phyloP scores from a whole-genome alignment of 2,888 invertebrate genomes.

The Acronicta psi region DNA sequence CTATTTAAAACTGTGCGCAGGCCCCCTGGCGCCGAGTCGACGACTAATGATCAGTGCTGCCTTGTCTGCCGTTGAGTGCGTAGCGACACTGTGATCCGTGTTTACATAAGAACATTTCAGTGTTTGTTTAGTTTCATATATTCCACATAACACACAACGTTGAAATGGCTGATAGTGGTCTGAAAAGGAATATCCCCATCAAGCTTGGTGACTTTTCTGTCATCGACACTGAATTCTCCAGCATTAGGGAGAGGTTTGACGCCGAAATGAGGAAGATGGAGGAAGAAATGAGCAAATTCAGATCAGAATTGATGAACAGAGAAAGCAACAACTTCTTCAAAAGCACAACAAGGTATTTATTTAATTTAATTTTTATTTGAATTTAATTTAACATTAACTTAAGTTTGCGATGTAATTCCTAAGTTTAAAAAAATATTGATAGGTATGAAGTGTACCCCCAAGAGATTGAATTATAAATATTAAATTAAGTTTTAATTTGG shows the following conservation, averaged over 20 bases:
- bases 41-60: constrained; percentile 88
- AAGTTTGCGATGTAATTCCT: constrained; percentile 1
- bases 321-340: constrained; percentile 97
- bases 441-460: constrained; percentile 1
- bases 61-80: constrained; percentile 83
- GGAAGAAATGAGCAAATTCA: constrained; percentile 98
- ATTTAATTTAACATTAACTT: constrained; percentile 18
- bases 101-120: constrained; percentile 84
- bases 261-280: constrained; percentile 99
- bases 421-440: not conserved
- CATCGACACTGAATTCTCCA: constrained; percentile 98
- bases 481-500: constrained; percentile 36
- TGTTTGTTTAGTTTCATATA: constrained; percentile 87
- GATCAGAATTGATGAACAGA: constrained; percentile 97
- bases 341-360: constrained; percentile 94
- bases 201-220: constrained; percentile 98
- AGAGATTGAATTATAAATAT: constrained; percentile 17
- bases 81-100: constrained; percentile 81
- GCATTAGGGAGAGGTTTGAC: constrained; percentile 98
- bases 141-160: constrained; percentile 70
- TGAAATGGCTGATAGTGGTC: constrained; percentile 95
- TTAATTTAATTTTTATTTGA: constrained; percentile 36
- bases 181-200: constrained; percentile 97
- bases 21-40: constrained; percentile 87
- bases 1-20: constrained; percentile 90